Evolutionary conservation across 1,140 invertebrate species (phyloP).

Genomic region (Aphis craccivora): DNA sequence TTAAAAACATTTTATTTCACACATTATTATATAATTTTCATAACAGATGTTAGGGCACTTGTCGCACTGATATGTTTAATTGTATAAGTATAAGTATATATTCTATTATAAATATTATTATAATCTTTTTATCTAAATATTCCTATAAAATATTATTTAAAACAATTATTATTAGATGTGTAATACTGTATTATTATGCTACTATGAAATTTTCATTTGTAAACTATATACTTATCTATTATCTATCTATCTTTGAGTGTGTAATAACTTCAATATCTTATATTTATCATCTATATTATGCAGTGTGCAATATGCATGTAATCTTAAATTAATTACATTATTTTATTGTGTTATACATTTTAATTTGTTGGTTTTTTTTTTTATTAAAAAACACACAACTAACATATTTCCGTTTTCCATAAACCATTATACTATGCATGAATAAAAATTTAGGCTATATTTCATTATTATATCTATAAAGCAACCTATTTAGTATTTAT

Average conservation of each 20-base stretch:
- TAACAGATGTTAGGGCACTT: background rate
- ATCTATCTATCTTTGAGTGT: background rate
- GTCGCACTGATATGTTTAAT: background rate
- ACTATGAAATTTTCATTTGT: constrained; percentile 5
- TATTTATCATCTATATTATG: constrained; percentile 11
- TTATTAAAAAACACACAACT: background rate
- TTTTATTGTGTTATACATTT: background rate
- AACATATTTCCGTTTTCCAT: background rate
- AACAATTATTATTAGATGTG: background rate
- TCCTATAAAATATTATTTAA: background rate
- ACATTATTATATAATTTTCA: background rate
- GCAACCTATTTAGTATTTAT: background rate
- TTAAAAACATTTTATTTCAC: background rate
- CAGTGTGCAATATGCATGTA: background rate
- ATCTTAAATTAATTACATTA: constrained; percentile 19
- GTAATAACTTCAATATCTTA: constrained; percentile 11
- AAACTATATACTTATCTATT: background rate
- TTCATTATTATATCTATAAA: background rate
- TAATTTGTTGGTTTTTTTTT: background rate
- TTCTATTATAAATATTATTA: background rate
- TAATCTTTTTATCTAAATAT: background rate
- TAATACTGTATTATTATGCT: background rate
- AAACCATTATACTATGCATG: background rate
- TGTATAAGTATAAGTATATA: background rate
- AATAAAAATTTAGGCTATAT: background rate